phyloP scores from a whole-genome alignment of 2,797 vertebrate species.

The Pangasius krempfi region DNA sequence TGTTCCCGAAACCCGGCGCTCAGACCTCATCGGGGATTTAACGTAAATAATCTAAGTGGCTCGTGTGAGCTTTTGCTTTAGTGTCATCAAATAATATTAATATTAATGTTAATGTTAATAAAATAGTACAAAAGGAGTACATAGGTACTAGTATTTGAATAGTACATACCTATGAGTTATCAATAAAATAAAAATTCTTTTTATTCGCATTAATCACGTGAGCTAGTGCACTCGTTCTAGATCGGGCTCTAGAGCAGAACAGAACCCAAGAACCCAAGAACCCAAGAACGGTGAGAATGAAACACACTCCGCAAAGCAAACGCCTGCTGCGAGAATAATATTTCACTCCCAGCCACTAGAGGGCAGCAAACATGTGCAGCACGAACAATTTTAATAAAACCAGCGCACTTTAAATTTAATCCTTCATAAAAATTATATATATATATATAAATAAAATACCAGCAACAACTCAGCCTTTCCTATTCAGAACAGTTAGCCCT shows the following conservation, averaged over 20 bases:
- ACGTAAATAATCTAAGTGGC: background rate
- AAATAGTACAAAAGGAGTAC: background rate
- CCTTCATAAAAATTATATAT: no score
- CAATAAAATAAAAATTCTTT: background rate
- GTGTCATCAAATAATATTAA: no score
- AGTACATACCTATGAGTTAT: background rate
- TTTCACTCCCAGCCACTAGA: constrained; percentile 23
- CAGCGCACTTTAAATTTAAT: background rate
- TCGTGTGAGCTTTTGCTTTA: background rate
- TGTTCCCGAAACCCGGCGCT: background rate
- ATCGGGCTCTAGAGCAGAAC: background rate
- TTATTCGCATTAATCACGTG: background rate
- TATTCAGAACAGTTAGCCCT: background rate
- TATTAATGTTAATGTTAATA: background rate
- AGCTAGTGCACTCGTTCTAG: background rate
- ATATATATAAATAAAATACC: background rate
- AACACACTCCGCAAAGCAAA: background rate
- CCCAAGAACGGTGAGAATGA: background rate
- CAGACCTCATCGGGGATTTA: no score
- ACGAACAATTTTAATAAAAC: background rate
- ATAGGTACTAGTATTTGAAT: background rate
- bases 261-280: background rate
- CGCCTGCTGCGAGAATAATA: background rate
- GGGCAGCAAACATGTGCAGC: background rate
- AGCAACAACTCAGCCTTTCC: background rate